These are phyloP conservation scores for Salmo trutta DNA, from an alignment of 2,797 vertebrate species.

Conservation along the genomic window DNA sequence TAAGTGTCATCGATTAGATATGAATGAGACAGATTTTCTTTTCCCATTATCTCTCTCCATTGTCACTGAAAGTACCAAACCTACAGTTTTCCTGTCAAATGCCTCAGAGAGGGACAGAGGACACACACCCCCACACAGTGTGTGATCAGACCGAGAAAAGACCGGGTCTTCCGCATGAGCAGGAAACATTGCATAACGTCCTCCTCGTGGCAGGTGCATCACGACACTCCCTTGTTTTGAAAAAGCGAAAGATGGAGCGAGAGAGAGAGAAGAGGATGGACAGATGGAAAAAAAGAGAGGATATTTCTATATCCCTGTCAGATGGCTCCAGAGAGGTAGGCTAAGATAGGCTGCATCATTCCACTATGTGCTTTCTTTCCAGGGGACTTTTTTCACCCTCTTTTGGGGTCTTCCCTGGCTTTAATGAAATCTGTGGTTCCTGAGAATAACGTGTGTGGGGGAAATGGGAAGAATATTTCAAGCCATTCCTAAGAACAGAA, in stretches of 20 bases:
- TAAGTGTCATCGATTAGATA: no score
- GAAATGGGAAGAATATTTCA: slow-evolving; percentile 44
- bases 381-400: neutral
- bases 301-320: slow-evolving; percentile 68
- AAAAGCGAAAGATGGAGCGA: neutral
- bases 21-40: neutral
- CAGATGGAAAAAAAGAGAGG: slow-evolving; percentile 21
- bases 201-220: slow-evolving; percentile 62
- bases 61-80: neutral
- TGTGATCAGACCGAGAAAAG: slow-evolving; percentile 32
- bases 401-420: slow-evolving; percentile 11
- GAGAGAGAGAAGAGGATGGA: neutral
- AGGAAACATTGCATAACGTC: slow-evolving; percentile 50
- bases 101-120: neutral
- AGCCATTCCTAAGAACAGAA: slow-evolving; percentile 23
- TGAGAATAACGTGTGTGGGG: slow-evolving; percentile 33
- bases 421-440: neutral
- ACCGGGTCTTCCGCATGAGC: slow-evolving; percentile 56
- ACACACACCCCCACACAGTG: slow-evolving; percentile 19
- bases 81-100: neutral
- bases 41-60: neutral
- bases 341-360: slow-evolving; percentile 29
- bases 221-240: slow-evolving; percentile 45
- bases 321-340: slow-evolving; percentile 45
- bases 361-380: neutral